Base-by-base conservation (phyloP, 2,797 vertebrate species). In the Macroramphosus scolopax region DNA sequence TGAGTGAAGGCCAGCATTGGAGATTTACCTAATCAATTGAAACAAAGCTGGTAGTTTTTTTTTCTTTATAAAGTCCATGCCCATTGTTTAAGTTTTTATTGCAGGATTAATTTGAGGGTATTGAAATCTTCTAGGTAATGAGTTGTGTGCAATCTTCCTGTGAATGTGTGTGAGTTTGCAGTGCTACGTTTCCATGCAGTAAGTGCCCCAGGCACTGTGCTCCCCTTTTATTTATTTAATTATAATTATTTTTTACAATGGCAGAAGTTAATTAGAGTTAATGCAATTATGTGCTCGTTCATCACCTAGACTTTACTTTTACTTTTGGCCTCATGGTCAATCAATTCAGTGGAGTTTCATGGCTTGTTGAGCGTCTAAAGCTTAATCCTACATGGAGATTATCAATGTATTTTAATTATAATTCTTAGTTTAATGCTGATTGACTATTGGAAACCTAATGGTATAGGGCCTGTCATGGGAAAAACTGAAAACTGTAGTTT, bases 1-100 rank as follows among this genome's bases (percentile, higher is more conserved):
- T 94, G 85, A 92, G 90, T 83, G 65, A 48, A 18, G 47, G 70
- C 17, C 26, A 37, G 28, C 10, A 13, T 6, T 47, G 48, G 68
- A 50, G 36, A 48, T 68, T 50, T 60, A 5, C 13, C 30, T 17
- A 28, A 16, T n/a, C 11, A 43, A 24, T 44, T 15, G 11, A 14
- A 42, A 14, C 11, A 16, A 15, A 50, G 7, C 18, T n/a, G 40
- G 6, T 16, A 5, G 38, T 33, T 8, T 57, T 36, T 59, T 60
- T 36, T 5, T 43, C 12, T 74, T 68, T 50, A n/a, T n/a, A n/a
- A n/a, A n/a, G n/a, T n/a, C n/a, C 18, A 33, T 68, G 35, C 37
- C 48, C 37, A 1, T 55, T 63, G 17, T 14, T 39, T 35, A 46
- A 48, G 14, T 51, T 66, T 59, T 54, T 39, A 48, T 52, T 45